These are phyloP conservation scores for Thermophis baileyi DNA, from an alignment of 2,113 vertebrate species.

Conservation along the genomic window DNA sequence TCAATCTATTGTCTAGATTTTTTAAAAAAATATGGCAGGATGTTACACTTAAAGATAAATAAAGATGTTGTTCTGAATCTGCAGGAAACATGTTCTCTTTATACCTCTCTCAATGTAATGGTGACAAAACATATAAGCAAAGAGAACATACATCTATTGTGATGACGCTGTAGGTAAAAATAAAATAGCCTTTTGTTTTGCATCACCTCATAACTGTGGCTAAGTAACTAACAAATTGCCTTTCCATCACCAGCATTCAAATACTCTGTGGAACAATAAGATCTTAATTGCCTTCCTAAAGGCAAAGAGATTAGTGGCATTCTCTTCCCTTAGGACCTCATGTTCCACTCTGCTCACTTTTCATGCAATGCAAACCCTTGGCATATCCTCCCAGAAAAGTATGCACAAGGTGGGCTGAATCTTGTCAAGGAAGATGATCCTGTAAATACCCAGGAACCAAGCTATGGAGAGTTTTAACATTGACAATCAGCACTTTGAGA, in stretches of 20 bases:
- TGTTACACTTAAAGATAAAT: background rate
- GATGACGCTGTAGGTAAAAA: background rate
- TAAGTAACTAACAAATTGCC: background rate
- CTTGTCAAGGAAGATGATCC: background rate
- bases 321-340: background rate
- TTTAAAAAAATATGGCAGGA: background rate
- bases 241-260: background rate
- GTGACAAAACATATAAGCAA: background rate
- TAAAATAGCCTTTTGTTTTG: background rate
- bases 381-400: background rate
- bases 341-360: background rate
- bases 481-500: background rate
- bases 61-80: background rate
- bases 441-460: background rate
- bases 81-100: background rate
- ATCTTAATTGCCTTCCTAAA: background rate
- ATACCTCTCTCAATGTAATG: background rate
- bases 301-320: background rate
- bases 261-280: background rate
- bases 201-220: background rate
- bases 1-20: background rate
- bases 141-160: background rate
- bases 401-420: background rate
- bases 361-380: background rate
- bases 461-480: background rate